These are phyloP conservation scores for Lytechinus pictus DNA, from an alignment of 35 echinoderm and acorn worm genomes.

Conservation along the genomic window DNA sequence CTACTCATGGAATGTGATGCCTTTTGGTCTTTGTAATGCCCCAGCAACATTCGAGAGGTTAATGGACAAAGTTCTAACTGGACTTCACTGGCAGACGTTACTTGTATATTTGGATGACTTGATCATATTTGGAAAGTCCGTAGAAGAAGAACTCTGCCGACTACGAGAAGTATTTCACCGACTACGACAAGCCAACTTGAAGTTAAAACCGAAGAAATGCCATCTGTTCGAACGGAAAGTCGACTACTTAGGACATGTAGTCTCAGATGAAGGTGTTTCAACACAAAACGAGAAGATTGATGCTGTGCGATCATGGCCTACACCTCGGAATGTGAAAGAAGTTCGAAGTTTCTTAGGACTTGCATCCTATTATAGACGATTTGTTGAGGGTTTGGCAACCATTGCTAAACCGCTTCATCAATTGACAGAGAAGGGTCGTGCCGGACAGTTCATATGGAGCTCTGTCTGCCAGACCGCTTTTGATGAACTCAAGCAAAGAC, in stretches of 20 bases:
- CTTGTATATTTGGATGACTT: constrained; percentile 70
- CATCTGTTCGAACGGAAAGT: constrained; percentile 50
- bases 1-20: constrained; percentile 67
- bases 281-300: constrained; percentile 55
- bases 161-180: constrained; percentile 50
- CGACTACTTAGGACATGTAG: constrained; percentile 58
- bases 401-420: constrained; percentile 56
- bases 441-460: constrained; percentile 43
- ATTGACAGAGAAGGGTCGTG: constrained; percentile 53
- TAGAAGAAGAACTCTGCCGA: not conserved
- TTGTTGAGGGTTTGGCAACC: constrained; percentile 49
- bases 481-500: constrained; percentile 38
- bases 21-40: constrained; percentile 69
- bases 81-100: constrained; percentile 65
- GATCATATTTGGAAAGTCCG: constrained; percentile 42
- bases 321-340: constrained; percentile 47
- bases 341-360: constrained; percentile 61
- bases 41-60: constrained; percentile 70
- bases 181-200: constrained; percentile 48
- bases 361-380: constrained; percentile 63
- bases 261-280: constrained; percentile 41
- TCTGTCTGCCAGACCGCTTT: constrained; percentile 36
- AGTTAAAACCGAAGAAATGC: constrained; percentile 68
- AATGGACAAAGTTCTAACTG: constrained; percentile 62
- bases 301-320: constrained; percentile 46